Conservation (phyloP, 2,113 vertebrate genomes). For the Microcebus griseorufus region DNA sequence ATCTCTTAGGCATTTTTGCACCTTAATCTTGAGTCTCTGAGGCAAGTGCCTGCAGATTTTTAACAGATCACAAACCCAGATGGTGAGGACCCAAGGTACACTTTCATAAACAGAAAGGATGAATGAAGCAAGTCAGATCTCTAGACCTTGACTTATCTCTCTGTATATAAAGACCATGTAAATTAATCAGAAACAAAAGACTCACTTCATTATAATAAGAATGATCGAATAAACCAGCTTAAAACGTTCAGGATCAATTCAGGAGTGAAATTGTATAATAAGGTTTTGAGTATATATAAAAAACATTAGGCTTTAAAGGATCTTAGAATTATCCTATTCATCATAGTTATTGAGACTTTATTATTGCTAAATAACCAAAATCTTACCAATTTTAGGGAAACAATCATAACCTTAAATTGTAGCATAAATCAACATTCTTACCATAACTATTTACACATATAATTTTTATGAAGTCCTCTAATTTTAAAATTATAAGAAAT, state of each 20-base stretch:
- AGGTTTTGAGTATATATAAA: background rate
- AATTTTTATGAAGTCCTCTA: background rate
- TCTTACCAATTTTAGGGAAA: background rate
- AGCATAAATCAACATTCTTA: background rate
- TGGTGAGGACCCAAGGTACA: background rate
- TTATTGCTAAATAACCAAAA: background rate
- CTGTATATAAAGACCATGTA: background rate
- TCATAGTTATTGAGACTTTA: background rate
- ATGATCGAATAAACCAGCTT: background rate
- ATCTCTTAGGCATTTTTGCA: background rate
- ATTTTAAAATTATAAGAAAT: background rate
- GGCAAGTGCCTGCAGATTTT: background rate
- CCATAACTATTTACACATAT: background rate
- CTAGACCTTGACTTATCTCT: background rate
- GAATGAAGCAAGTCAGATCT: background rate
- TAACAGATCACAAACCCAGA: background rate
- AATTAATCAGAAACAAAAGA: background rate
- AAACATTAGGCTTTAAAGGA: background rate
- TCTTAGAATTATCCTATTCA: background rate
- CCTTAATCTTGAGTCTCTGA: background rate
- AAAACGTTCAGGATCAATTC: background rate
- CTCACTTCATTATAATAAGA: constrained; percentile 15
- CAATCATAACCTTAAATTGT: background rate
- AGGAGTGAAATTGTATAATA: background rate
- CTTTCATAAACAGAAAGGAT: background rate